phyloP scores from a whole-genome alignment of 2,888 invertebrate species.

The Plagodis pulveraria region DNA sequence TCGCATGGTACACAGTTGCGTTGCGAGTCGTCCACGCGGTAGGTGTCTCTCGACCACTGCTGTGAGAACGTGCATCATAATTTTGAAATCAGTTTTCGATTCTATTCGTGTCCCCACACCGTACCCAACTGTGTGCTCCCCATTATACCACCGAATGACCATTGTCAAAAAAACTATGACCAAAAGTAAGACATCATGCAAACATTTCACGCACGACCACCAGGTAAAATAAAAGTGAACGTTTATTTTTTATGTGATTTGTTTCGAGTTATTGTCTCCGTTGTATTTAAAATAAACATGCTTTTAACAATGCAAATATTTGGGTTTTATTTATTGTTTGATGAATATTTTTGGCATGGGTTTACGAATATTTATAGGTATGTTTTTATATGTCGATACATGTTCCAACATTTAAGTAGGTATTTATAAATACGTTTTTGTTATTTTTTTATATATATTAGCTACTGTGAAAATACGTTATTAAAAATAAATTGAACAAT shows the following conservation, averaged over 20 bases:
- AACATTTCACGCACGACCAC: constrained; percentile 35
- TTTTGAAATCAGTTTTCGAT: constrained; percentile 50
- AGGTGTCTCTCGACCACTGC: constrained; percentile 64
- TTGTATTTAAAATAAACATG: constrained; percentile 35
- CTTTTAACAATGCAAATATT: constrained; percentile 31
- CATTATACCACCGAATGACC: constrained; percentile 45
- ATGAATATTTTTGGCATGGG: constrained; percentile 15
- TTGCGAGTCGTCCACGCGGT: constrained; percentile 55
- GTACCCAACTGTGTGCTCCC: constrained; percentile 43
- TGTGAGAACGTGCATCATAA: constrained; percentile 60
- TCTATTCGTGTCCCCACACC: constrained; percentile 39
- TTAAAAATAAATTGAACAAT: too few species aligned
- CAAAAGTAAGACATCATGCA: constrained; percentile 61
- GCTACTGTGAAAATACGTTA: too few species aligned
- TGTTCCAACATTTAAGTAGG: too few species aligned
- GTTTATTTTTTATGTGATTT: constrained; percentile 30
- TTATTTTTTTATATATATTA: too few species aligned
- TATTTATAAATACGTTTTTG: too few species aligned
- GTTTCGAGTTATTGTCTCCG: constrained; percentile 33
- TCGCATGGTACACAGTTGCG: constrained; percentile 49
- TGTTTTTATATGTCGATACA: not conserved
- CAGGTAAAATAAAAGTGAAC: constrained; percentile 28
- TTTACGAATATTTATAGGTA: constrained; percentile 19
- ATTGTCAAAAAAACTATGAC: constrained; percentile 39
- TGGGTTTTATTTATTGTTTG: constrained; percentile 14